phyloP scores from a whole-genome alignment of 2,888 invertebrate species.

The Cephonodes hylas region DNA sequence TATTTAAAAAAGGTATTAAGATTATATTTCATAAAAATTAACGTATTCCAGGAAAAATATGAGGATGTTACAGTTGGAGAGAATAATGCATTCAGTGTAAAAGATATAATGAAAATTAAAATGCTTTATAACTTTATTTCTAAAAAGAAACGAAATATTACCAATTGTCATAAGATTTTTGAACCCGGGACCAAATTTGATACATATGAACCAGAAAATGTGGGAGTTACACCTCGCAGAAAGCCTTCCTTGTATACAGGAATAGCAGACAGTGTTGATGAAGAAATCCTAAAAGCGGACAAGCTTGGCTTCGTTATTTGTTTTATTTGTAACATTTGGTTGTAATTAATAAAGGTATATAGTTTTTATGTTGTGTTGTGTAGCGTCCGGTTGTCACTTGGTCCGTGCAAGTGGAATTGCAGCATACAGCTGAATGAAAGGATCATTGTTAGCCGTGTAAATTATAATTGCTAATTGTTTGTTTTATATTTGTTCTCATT shows the following conservation, averaged over 20 bases:
- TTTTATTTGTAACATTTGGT: no score
- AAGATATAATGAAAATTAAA: constrained; percentile 53
- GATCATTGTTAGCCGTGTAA: no score
- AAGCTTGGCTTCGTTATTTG: no score
- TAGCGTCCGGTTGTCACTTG: no score
- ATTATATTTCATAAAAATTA: background rate
- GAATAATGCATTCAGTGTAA: constrained; percentile 28
- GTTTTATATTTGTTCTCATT: no score
- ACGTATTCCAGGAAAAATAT: constrained; percentile 8
- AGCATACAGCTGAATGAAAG: no score
- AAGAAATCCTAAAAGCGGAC: constrained; percentile 9
- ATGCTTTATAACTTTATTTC: constrained; percentile 55
- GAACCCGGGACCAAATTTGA: constrained; percentile 35
- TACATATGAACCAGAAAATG: constrained; percentile 15
- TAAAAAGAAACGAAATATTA: constrained; percentile 31
- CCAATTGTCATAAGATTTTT: constrained; percentile 52
- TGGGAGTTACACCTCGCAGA: constrained; percentile 25
- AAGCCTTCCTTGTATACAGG: constrained; percentile 47
- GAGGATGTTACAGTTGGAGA: background rate
- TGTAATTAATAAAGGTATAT: no score
- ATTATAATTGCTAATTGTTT: no score
- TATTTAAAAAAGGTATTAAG: background rate
- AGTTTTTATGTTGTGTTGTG: no score
- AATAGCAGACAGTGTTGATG: constrained; percentile 11
- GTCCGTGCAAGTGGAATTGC: no score